Evolutionary conservation across 1,140 invertebrate genomes (phyloP), one percentile per base, ranked within the genome.

Genomic region (Pogonomyrmex californicus): DNA sequence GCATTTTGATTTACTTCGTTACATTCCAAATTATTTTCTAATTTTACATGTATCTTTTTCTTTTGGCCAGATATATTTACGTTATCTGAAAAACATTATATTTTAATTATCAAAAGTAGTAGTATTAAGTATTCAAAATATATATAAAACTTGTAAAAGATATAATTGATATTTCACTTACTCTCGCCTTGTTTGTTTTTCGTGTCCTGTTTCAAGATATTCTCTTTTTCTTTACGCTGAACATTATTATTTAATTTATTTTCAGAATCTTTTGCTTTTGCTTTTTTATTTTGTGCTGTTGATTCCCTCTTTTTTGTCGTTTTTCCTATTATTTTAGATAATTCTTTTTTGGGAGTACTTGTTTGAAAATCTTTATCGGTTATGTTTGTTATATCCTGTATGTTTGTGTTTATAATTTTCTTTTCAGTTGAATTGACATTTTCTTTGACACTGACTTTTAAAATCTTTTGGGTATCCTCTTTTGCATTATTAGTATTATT

Each of bases 41-140:
- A 12, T 6, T 73, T 14, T 0, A 23, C 51, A 73, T 66, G 41
- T 10, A 4, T 23, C 7, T n/a, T 54, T 71, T 71, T 4, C 33
- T 51, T 7, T 54, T 54, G 9, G 3, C 4, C 7, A 71, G 30
- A 7, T 17, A 71, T 33, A 54, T 36, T 54, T 54, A 0, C 38
- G 38, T 6, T 54, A 71, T 3, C 68, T 71, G 30, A 36, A 70
- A 71, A 71, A 54, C n/a, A 71, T 36, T 33, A 6, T 36, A 54
- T 36, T 33, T 51, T 71, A n/a, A 71, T 38, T 54, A 54, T n/a
- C 0, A 71, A 71, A 14, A 71, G 30, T 36, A 71, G 51, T 3
- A 23, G 23, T 23, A 23, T 23, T 23, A 23, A 23, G 23, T 3
- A 38, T 54, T 7, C 9, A 0, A 38, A 9, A 38, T 73, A 2